A percentile compares a stretch with the other conserved stretches of the same genome.
Conservation (phyloP, 2,113 vertebrate species). For the Rhipidura dahli region DNA sequence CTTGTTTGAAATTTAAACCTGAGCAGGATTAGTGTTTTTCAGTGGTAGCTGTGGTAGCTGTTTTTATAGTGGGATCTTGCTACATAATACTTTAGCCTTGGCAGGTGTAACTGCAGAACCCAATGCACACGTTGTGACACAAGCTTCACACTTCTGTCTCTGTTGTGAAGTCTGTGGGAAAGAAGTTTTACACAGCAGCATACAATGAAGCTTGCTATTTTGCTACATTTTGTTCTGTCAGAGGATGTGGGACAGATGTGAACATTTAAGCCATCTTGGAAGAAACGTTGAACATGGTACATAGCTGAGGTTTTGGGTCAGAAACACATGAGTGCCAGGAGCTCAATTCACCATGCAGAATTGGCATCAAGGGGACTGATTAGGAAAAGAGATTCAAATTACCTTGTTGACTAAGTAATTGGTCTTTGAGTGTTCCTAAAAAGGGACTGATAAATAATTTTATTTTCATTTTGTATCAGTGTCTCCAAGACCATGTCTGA, state of each 20-base stretch:
- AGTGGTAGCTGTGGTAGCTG: neutral
- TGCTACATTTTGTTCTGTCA: neutral
- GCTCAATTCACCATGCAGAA: neutral
- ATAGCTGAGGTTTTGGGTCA: slow-evolving; percentile 15
- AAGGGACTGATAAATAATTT: slow-evolving; percentile 69
- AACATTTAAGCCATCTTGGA: slow-evolving; percentile 29
- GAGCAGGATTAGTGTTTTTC: neutral
- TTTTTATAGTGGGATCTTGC: neutral
- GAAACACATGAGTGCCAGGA: neutral
- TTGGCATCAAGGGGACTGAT: slow-evolving; percentile 4
- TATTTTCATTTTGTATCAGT: slow-evolving; percentile 73
- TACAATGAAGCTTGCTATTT: slow-evolving; percentile 22
- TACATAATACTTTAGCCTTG: neutral
- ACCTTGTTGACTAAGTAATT: slow-evolving; percentile 48
- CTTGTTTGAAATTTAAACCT: neutral
- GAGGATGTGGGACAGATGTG: slow-evolving; percentile 17
- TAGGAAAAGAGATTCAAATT: slow-evolving; percentile 55
- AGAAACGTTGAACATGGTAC: neutral
- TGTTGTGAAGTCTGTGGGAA: neutral
- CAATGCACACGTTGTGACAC: neutral
- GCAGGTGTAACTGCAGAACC: neutral
- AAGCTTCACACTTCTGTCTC: neutral
- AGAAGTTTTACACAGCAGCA: neutral
- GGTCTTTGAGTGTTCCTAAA: slow-evolving; percentile 53
- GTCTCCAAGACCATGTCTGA: slow-evolving; percentile 74